These are phyloP conservation scores for Drosophila tristis DNA, from an alignment of 1,140 invertebrate species.

Conservation along the genomic window DNA sequence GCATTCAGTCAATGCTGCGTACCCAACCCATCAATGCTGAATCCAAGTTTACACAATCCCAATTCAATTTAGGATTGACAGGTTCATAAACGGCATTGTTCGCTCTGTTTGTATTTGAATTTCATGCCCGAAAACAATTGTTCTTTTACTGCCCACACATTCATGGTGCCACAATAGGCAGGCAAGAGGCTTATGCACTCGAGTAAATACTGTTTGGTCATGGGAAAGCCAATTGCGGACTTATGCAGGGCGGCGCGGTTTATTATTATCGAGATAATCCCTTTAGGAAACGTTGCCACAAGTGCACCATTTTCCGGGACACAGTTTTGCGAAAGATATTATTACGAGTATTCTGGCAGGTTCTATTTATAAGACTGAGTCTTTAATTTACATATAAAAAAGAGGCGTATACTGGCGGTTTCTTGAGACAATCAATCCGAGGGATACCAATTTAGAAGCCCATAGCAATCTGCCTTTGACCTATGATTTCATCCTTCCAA, in stretches of 20 bases:
- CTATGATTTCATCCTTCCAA: neutral
- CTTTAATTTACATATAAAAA: too few relatives aligned
- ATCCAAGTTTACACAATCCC: conserved; percentile 69
- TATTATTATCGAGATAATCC: conserved; percentile 72
- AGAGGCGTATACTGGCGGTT: too few relatives aligned
- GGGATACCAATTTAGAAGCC: too few relatives aligned
- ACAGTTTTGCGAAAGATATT: too few relatives aligned
- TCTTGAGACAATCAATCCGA: too few relatives aligned
- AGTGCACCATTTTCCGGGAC: conserved; percentile 29
- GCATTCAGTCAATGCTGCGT: neutral
- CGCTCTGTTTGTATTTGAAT: conserved; percentile 79
- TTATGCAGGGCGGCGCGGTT: conserved; percentile 57
- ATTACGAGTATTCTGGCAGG: too few relatives aligned
- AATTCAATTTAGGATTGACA: conserved; percentile 79
- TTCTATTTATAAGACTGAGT: too few relatives aligned
- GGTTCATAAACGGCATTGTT: conserved; percentile 81
- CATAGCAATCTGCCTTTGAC: too few relatives aligned
- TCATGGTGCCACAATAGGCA: conserved; percentile 40
- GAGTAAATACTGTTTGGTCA: conserved; percentile 69
- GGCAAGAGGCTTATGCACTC: conserved; percentile 66
- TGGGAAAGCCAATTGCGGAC: conserved; percentile 72
- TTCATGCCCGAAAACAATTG: conserved; percentile 76
- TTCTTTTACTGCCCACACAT: conserved; percentile 70
- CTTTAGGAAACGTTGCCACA: conserved; percentile 54
- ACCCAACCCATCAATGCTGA: conserved; percentile 52